phyloP scores from a whole-genome alignment of 2,888 invertebrate genomes.

The Sarcophaga subvicina region DNA sequence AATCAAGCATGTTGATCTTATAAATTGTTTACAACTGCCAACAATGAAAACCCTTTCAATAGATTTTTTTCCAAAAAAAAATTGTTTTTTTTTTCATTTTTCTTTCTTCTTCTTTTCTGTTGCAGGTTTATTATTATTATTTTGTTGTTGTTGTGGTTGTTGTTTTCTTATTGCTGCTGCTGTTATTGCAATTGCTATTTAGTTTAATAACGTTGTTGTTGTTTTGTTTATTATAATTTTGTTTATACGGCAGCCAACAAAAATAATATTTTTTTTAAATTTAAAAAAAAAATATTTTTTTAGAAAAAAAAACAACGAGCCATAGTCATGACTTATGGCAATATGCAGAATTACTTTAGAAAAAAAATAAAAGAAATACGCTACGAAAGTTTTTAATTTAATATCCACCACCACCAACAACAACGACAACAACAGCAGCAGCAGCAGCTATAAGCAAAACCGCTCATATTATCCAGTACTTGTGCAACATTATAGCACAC shows the following conservation, averaged over 20 bases:
- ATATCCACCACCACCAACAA: slow-evolving; percentile 61
- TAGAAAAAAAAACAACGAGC: slow-evolving; percentile 6
- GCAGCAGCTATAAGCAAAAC: slow-evolving; percentile 37
- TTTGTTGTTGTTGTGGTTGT: not conserved
- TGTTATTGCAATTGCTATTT: not conserved
- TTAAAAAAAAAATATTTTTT: slow-evolving; percentile 31
- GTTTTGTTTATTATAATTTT: slow-evolving; percentile 41
- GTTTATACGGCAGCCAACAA: slow-evolving; percentile 65
- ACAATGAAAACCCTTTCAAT: slow-evolving; percentile 70
- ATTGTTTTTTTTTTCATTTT: too few relatives aligned
- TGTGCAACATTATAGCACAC: not conserved
- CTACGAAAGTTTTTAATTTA: slow-evolving; percentile 70
- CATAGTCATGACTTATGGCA: slow-evolving; percentile 69
- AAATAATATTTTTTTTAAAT: slow-evolving; percentile 58
- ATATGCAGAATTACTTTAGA: slow-evolving; percentile 69
- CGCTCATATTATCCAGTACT: slow-evolving; percentile 21
- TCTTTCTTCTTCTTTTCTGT: slow-evolving; percentile 27
- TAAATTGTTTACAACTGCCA: slow-evolving; percentile 69
- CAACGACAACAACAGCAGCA: slow-evolving; percentile 32
- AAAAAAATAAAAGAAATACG: not conserved
- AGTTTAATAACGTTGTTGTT: slow-evolving; percentile 27
- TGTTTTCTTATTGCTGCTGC: slow-evolving; percentile 21
- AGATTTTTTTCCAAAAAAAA: slow-evolving; percentile 43
- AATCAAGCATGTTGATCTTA: slow-evolving; percentile 66
- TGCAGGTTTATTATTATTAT: slow-evolving; percentile 60